Evolutionary conservation across 2,797 vertebrate species (phyloP), one percentile per base, ranked within the genome.

Genomic region (Tragelaphus eurycerus): DNA sequence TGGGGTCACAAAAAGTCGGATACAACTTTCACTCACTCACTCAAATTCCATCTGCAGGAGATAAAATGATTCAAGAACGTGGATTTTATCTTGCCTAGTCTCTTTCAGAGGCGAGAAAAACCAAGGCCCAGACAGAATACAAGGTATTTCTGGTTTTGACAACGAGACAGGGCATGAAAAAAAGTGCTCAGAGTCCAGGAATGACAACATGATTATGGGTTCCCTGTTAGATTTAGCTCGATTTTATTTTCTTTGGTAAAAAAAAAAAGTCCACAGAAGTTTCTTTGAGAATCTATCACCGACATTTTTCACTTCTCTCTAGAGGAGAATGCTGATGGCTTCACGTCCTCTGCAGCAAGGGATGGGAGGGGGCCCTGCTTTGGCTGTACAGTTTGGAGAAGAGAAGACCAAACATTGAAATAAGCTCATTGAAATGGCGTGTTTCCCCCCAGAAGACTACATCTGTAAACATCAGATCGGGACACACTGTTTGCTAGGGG

Each of bases 101-200:
- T 55, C 4, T 38, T 38, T 52, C 25, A 23, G 0, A 57, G 54
- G 27, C 48, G 31, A 50, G 48, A 43, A 38, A 54, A 48, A 6
- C 31, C 25, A 19, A 84, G n/a, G 7, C n/a, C 27, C 52, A 29
- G 55, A 13, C 34, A 52, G 57, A 52, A 10, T 31, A 19, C 46
- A 31, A 10, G 15, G 11, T 6, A 4, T 2, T 83, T 48, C 57
- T 15, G n/a, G 57, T 50, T 60, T 17, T 52, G 14, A 19, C 15
- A 34, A 31, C 7, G 11, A 52, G 71, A 4, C 7, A 43, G n/a
- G 31, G 29, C 17, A 7, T 29, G 52, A 27, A 38, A 31, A 31
- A 43, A 46, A 5, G 2, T 1, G 2, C 0, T 27, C 4, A 1
- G 4, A 12, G 38, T 17, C 27, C 64, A 23, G 29, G 38, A 62